Base-by-base conservation (phyloP, 2,113 vertebrate species). In the Excalfactoria chinensis region DNA sequence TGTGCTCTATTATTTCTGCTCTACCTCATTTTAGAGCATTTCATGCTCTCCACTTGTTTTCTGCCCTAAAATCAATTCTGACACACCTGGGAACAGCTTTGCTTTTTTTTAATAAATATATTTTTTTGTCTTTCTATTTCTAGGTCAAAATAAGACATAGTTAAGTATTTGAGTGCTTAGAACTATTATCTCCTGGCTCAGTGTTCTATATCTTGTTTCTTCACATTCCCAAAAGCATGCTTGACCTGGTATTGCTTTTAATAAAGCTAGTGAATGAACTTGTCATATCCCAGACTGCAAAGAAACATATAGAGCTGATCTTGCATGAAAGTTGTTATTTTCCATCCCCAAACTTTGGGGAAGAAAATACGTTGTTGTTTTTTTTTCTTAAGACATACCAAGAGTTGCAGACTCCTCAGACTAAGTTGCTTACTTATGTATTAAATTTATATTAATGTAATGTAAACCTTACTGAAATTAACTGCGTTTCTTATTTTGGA, bases 261-360 rank as follows among this genome's bases (percentile, higher is more conserved):
- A 75, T 69, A 77, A 59, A 84, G 70, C 58, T 79, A 68, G 12
- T 2, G 15, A 20, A 72, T 12, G 62, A 28, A n/a, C 2, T 37
- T n/a, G 15, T 21, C 59, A 11, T 63, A 7, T 41, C 75, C 28
- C 85, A 19, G 76, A 78, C 12, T 22, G 35, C 5, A 30, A 82
- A 88, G 16, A 53, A 81, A 14, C 9, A 55, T 8, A 17, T 32
- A 48, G 18, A 56, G 2, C 4, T 64, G 25, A 46, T 5, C 3
- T 64, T 43, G 1, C 41, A 56, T 55, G 8, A 63, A 23, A 62
- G 23, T 35, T 26, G 25, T 14, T 1, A 0, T 0, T 0, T 0
- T 1, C 8, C 51, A 49, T 72, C 30, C 13, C 11, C 75, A 60
- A 89, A 75, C 20, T 9, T 0, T 6, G 10, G 4, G 2, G 11